Conservation (phyloP, 2,888 invertebrate genomes). For the Xylophagus ater region DNA sequence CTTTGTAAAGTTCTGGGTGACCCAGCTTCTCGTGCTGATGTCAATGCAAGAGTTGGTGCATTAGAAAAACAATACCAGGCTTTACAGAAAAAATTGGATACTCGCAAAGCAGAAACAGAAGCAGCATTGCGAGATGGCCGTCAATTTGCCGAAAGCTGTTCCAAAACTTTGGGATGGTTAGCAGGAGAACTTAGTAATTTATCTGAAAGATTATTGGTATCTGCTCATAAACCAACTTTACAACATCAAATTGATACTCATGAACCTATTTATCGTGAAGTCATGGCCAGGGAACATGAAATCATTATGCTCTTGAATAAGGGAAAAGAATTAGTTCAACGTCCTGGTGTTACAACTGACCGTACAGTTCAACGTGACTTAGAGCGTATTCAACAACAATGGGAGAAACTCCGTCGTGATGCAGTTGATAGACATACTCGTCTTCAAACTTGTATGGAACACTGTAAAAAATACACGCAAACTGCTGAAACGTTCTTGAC, state of each 20-base stretch:
- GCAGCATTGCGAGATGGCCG: conserved; percentile 75
- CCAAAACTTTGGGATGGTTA: conserved; percentile 83
- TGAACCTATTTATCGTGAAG: conserved; percentile 80
- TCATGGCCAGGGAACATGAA: conserved; percentile 82
- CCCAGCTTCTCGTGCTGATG: conserved; percentile 80
- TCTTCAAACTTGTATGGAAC: conserved; percentile 83
- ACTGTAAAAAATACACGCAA: conserved; percentile 79
- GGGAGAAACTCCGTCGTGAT: conserved; percentile 84
- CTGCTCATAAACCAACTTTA: conserved; percentile 71
- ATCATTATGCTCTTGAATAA: conserved; percentile 88
- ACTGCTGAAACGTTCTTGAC: conserved; percentile 76
- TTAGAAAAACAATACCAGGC: conserved; percentile 82
- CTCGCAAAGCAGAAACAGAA: conserved; percentile 82
- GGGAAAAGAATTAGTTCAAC: conserved; percentile 57
- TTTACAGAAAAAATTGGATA: conserved; percentile 79
- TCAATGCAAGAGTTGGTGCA: conserved; percentile 74
- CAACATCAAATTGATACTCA: conserved; percentile 80
- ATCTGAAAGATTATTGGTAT: conserved; percentile 68
- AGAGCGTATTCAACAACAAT: conserved; percentile 79
- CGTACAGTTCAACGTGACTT: conserved; percentile 64
- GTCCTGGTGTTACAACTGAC: conserved; percentile 41
- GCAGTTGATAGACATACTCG: conserved; percentile 76
- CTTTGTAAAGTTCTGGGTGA: conserved; percentile 80
- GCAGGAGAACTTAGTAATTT: conserved; percentile 65
- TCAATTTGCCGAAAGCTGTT: conserved; percentile 80